phyloP scores from a whole-genome alignment of 2,888 invertebrate genomes.

The Cetonia aurata region DNA sequence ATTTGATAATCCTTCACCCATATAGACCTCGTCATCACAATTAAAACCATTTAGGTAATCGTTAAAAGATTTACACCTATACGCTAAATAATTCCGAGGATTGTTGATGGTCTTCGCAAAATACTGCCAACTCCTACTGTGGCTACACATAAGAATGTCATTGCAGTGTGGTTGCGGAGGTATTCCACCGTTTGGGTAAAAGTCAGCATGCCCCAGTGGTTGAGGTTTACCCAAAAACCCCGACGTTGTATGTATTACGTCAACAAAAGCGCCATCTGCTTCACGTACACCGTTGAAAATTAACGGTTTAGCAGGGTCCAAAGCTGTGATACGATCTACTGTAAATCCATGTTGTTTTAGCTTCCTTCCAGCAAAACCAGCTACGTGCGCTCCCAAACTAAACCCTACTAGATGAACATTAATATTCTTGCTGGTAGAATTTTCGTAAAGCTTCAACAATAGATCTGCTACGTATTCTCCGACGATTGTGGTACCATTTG shows the following conservation, averaged over 20 bases:
- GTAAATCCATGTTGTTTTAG: slow-evolving; percentile 64
- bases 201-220: slow-evolving; percentile 59
- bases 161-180: slow-evolving; percentile 59
- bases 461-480: slow-evolving; percentile 67
- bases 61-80: slow-evolving; percentile 48
- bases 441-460: slow-evolving; percentile 62
- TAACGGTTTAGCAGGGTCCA: slow-evolving; percentile 41
- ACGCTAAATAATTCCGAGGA: slow-evolving; percentile 39
- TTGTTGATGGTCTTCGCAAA: slow-evolving; percentile 49
- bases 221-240: slow-evolving; percentile 56
- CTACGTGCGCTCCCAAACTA: slow-evolving; percentile 72
- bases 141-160: slow-evolving; percentile 47
- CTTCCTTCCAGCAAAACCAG: slow-evolving; percentile 63
- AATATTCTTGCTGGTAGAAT: slow-evolving; percentile 61
- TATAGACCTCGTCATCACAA: slow-evolving; percentile 45
- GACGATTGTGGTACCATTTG: slow-evolving; percentile 65
- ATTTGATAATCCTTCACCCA: slow-evolving; percentile 37
- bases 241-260: slow-evolving; percentile 59
- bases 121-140: slow-evolving; percentile 49
- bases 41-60: slow-evolving; percentile 40
- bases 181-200: slow-evolving; percentile 48
- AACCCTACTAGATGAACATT: slow-evolving; percentile 72
- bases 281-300: slow-evolving; percentile 49
- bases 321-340: slow-evolving; percentile 70
- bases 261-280: slow-evolving; percentile 54